Evolutionary conservation across 2,888 invertebrate genomes (phyloP).

Genomic region (Drosophila kambysellisi): DNA sequence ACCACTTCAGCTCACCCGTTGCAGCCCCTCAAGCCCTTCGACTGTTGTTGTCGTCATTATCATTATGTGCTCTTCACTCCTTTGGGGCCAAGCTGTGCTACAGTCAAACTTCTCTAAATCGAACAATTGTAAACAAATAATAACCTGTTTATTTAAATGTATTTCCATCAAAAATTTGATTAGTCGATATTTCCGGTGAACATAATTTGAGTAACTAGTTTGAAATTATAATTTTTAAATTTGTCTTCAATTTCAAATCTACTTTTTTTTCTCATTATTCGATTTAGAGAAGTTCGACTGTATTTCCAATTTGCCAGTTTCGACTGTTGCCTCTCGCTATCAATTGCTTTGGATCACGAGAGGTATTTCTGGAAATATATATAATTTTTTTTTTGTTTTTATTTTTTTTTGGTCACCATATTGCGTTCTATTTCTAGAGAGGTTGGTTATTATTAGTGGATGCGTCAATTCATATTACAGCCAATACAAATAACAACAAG

Average conservation of each 20-base stretch:
- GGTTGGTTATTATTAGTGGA: conserved; percentile 73
- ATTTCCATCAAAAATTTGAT: background rate
- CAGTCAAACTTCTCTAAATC: conserved; percentile 1
- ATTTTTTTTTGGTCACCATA: conserved; percentile 30
- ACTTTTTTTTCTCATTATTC: background rate
- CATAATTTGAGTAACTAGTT: background rate
- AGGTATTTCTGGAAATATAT: conserved; percentile 38
- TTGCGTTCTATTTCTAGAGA: conserved; percentile 22
- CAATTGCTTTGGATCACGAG: conserved; percentile 68
- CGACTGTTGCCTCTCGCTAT: conserved; percentile 58
- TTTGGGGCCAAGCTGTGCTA: conserved; percentile 50
- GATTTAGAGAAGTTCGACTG: background rate
- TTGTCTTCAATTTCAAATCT: background rate
- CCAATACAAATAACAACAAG: conserved; percentile 72
- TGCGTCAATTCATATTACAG: conserved; percentile 78
- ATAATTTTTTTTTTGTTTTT: conserved; percentile 14
- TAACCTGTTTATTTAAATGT: background rate
- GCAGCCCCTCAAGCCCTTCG: conserved; percentile 12
- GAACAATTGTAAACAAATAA: background rate
- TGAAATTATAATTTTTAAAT: background rate
- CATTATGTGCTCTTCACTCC: conserved; percentile 62
- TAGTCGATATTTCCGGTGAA: background rate
- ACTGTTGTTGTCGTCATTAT: conserved; percentile 68
- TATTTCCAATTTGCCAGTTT: conserved; percentile 65
- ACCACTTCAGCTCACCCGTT: background rate